Evolutionary conservation across 2,113 vertebrate genomes (phyloP).

Genomic region (Zosterops hypoxanthus): DNA sequence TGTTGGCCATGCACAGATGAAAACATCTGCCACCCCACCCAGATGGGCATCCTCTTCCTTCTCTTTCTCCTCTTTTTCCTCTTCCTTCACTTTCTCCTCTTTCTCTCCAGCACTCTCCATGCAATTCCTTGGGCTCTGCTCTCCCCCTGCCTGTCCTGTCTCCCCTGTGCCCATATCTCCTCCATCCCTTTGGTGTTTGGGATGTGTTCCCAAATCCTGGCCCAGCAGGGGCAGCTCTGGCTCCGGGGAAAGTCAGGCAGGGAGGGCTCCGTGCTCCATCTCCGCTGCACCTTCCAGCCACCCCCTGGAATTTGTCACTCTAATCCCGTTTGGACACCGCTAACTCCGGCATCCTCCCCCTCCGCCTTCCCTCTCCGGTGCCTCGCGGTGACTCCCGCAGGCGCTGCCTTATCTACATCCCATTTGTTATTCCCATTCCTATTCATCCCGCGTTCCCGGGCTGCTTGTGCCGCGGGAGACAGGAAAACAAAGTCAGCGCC

Average conservation of each 20-base stretch:
- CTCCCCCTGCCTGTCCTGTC: neutral
- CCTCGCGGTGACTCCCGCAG: neutral
- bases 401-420: neutral
- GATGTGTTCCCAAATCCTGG: neutral
- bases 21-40: neutral
- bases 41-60: neutral
- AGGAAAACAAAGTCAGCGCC: slow-evolving; percentile 4
- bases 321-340: slow-evolving; percentile 1
- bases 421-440: slow-evolving; percentile 12
- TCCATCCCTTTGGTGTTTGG: neutral
- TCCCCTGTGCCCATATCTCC: neutral
- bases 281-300: neutral
- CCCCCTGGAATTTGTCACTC: neutral
- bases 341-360: neutral
- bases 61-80: neutral
- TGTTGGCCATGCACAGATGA: neutral
- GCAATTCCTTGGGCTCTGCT: neutral
- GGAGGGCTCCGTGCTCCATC: neutral
- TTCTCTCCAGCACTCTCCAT: neutral
- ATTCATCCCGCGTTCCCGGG: neutral
- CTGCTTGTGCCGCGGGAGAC: neutral
- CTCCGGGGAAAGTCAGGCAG: neutral
- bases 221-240: neutral
- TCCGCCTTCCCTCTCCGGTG: neutral
- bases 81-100: neutral